A percentile compares a stretch with the other conserved stretches of the same genome.
These are phyloP conservation scores for Dasypogon diadema DNA, from an alignment of 2,888 invertebrate species.

Conservation along the genomic window DNA sequence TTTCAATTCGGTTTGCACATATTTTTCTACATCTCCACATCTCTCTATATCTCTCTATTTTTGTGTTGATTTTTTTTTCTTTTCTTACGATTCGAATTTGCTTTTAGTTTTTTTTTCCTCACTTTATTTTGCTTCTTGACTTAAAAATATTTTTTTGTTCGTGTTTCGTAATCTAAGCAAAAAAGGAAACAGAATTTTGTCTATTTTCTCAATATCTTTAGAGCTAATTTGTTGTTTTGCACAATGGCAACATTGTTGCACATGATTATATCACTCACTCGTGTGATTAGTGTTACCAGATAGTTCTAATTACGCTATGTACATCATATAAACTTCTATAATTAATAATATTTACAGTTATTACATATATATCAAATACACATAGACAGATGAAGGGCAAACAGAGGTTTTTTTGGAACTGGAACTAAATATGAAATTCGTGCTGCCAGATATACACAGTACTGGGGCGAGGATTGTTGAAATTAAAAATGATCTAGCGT, in stretches of 20 bases:
- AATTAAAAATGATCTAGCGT: conserved; percentile 47
- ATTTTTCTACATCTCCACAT: not conserved
- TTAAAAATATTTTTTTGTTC: conserved; percentile 8
- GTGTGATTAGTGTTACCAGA: conserved; percentile 39
- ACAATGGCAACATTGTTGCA: conserved; percentile 53
- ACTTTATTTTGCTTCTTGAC: not conserved
- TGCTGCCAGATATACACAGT: conserved; percentile 42
- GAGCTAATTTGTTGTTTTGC: conserved; percentile 51
- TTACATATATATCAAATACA: conserved; percentile 50
- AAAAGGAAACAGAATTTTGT: conserved; percentile 30
- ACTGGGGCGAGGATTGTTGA: conserved; percentile 46
- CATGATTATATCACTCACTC: conserved; percentile 51
- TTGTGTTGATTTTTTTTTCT: not conserved
- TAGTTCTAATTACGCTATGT: conserved; percentile 42
- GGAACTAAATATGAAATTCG: conserved; percentile 40
- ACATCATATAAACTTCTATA: conserved; percentile 31
- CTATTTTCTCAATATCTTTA: conserved; percentile 23
- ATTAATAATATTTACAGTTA: conserved; percentile 29
- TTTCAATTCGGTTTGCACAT: conserved; percentile 11
- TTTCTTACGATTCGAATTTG: not conserved
- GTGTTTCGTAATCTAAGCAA: conserved; percentile 20
- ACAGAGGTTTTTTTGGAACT: conserved; percentile 28
- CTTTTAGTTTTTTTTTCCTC: no score
- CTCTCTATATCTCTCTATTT: not conserved
- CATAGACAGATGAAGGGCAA: conserved; percentile 42